phyloP scores from a whole-genome alignment of 2,113 vertebrate species.

The Dicaeum eximium region DNA sequence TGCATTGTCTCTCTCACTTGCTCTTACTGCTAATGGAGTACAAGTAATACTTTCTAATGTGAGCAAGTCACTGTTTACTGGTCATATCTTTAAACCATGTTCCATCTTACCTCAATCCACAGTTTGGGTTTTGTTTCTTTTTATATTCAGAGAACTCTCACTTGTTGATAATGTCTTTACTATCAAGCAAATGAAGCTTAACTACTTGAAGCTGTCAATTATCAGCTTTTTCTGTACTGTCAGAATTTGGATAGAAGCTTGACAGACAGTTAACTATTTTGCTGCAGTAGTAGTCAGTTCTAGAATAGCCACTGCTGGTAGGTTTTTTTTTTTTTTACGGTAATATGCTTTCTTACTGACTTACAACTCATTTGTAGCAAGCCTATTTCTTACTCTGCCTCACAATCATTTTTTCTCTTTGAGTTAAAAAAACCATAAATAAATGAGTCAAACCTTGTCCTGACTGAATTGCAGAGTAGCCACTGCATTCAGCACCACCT shows the following conservation, averaged over 20 bases:
- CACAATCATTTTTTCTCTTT: slow-evolving; percentile 45
- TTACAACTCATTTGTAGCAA: slow-evolving; percentile 63
- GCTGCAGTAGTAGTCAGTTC: slow-evolving; percentile 55
- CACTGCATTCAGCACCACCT: background rate
- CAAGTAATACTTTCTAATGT: background rate
- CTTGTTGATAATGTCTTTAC: background rate
- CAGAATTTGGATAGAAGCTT: background rate
- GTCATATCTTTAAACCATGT: background rate
- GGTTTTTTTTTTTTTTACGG: slow-evolving; percentile 33
- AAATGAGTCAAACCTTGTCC: slow-evolving; percentile 47
- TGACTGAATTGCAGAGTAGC: slow-evolving; percentile 37
- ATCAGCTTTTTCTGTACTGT: background rate
- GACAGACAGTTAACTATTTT: slow-evolving; percentile 28
- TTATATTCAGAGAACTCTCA: background rate
- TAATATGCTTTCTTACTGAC: slow-evolving; percentile 34
- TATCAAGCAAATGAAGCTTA: background rate
- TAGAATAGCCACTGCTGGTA: slow-evolving; percentile 45
- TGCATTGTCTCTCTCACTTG: background rate
- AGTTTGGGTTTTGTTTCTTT: background rate
- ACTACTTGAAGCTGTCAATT: background rate
- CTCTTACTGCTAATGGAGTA: background rate
- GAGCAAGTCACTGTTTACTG: background rate
- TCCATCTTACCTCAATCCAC: background rate
- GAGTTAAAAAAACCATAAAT: slow-evolving; percentile 28
- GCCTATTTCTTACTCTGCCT: slow-evolving; percentile 47